Evolutionary conservation across 2,113 vertebrate genomes (phyloP).

Genomic region (Lophius piscatorius): DNA sequence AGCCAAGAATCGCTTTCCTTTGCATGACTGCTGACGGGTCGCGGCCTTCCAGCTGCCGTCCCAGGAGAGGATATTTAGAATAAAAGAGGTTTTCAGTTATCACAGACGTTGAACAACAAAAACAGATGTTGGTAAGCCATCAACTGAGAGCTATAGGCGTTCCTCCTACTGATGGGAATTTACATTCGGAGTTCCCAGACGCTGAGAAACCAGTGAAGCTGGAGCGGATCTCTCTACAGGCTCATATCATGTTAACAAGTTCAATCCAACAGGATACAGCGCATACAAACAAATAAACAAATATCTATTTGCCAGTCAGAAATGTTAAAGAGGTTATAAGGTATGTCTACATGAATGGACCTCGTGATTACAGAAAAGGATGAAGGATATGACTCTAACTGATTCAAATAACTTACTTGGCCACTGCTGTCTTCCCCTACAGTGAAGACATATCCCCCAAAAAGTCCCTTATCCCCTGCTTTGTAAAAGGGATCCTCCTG

Average conservation of each 20-base stretch:
- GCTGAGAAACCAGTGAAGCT: background rate
- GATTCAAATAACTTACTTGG: too few species aligned
- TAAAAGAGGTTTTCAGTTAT: background rate
- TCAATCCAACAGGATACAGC: background rate
- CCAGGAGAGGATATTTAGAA: slow-evolving; percentile 7
- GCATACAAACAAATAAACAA: slow-evolving; percentile 16
- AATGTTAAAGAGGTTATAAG: background rate
- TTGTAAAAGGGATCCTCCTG: too few species aligned
- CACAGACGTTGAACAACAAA: background rate
- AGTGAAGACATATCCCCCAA: too few species aligned
- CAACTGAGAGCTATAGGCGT: background rate
- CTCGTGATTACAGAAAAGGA: too few species aligned
- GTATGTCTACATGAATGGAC: background rate
- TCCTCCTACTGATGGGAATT: background rate
- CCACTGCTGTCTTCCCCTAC: too few species aligned
- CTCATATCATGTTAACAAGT: background rate
- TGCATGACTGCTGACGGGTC: slow-evolving; percentile 35
- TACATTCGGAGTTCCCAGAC: background rate
- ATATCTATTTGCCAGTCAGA: slow-evolving; percentile 13
- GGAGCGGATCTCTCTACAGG: background rate
- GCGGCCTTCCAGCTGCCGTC: slow-evolving; percentile 12
- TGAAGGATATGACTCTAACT: too few species aligned
- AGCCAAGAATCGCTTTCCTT: slow-evolving; percentile 52
- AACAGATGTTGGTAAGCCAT: background rate
- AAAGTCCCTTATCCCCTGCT: too few species aligned